Conservation (phyloP, 2,113 vertebrate species). For the Nibea coibor region DNA sequence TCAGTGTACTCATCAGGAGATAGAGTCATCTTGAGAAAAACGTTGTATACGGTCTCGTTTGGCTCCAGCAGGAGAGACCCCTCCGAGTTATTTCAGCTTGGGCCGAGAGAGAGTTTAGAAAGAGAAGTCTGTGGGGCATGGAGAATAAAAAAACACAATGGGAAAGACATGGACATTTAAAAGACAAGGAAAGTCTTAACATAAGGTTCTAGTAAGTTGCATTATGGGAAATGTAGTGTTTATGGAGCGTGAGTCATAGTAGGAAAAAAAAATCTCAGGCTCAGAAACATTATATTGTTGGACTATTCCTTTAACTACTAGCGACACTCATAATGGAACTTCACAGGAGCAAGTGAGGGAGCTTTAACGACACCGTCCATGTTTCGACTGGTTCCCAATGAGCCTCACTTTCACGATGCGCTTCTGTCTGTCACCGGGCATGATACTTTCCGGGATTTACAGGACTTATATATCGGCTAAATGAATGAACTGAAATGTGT, state of each 20-base stretch:
- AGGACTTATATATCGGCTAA: too few species aligned
- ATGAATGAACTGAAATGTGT: too few species aligned
- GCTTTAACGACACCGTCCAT: too few species aligned
- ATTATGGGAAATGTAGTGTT: conserved; percentile 5
- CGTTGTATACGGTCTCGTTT: background rate
- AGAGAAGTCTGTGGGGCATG: background rate
- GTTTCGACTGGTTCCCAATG: too few species aligned
- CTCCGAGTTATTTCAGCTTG: background rate
- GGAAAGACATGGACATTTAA: background rate
- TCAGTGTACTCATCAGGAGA: too few species aligned
- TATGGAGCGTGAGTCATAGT: background rate
- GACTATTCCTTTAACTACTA: background rate
- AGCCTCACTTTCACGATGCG: too few species aligned
- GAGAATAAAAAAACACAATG: background rate
- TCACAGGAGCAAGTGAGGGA: background rate
- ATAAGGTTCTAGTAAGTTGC: background rate
- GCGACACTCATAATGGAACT: background rate
- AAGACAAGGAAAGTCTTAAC: background rate
- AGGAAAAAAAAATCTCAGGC: background rate
- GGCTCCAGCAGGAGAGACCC: too few species aligned
- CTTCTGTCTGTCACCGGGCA: too few species aligned
- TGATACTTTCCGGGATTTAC: too few species aligned
- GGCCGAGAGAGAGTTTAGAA: background rate
- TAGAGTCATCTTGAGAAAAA: background rate
- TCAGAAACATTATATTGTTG: background rate